These are phyloP conservation scores for Pocillopora meandrina DNA, from an alignment of 92 coral and sea anemone genomes.

Conservation along the genomic window DNA sequence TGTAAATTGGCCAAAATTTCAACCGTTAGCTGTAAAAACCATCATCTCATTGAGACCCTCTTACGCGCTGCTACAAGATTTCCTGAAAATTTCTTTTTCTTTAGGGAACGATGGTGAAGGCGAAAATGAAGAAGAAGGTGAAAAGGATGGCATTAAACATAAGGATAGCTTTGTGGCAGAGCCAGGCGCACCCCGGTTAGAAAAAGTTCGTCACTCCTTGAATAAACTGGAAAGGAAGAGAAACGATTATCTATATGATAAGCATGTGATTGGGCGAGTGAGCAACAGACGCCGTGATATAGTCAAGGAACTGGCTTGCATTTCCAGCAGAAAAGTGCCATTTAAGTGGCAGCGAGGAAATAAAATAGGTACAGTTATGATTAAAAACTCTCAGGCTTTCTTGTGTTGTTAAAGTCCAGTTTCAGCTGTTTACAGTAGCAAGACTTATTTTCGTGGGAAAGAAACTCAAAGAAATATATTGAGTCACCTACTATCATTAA, in stretches of 20 bases:
- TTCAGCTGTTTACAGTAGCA: no score
- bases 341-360: slow-evolving; percentile 99
- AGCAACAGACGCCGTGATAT: slow-evolving; percentile 89
- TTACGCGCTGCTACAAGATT: neutral
- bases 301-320: slow-evolving; percentile 89
- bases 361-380: slow-evolving; percentile 70
- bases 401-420: no score
- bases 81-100: neutral
- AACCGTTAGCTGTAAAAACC: no score
- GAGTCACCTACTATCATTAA: no score
- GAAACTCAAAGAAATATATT: no score
- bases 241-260: slow-evolving; percentile 62
- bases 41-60: no score
- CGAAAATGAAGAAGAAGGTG: slow-evolving; percentile 44
- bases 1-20: no score
- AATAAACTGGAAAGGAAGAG: slow-evolving; percentile 64
- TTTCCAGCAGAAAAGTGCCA: slow-evolving; percentile 90
- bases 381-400: no score
- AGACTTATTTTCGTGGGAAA: no score
- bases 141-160: slow-evolving; percentile 38
- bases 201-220: slow-evolving; percentile 69
- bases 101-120: slow-evolving; percentile 9
- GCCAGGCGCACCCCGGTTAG: slow-evolving; percentile 65
- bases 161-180: slow-evolving; percentile 58
- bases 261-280: slow-evolving; percentile 79